These are phyloP conservation scores for Sebastes schlegelii DNA, from an alignment of 2,113 vertebrate species.

Conservation along the genomic window DNA sequence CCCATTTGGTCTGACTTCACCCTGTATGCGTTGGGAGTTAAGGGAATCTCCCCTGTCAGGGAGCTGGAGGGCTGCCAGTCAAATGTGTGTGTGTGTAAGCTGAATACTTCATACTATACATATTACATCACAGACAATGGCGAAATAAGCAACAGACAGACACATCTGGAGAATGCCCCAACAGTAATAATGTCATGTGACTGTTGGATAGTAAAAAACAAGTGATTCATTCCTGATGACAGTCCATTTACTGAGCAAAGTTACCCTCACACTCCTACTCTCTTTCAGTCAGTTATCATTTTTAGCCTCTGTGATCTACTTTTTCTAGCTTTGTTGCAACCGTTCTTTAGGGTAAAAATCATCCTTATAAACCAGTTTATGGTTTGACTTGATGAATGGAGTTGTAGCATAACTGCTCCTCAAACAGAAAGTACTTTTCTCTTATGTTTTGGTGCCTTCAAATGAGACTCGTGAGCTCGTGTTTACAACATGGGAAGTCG, in stretches of 20 bases:
- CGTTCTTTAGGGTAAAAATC: not conserved
- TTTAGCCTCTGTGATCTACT: not conserved
- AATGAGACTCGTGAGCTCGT: too few relatives aligned
- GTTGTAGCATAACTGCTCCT: not conserved
- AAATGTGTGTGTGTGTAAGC: not conserved
- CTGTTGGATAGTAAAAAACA: not conserved
- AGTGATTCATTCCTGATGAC: not conserved
- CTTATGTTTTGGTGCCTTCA: not conserved
- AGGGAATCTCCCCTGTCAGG: not conserved
- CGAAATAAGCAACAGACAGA: too few relatives aligned
- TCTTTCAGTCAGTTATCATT: not conserved
- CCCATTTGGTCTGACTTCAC: not conserved
- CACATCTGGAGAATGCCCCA: too few relatives aligned
- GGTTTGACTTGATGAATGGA: not conserved
- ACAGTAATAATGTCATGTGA: not conserved
- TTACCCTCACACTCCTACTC: not conserved
- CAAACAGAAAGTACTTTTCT: not conserved
- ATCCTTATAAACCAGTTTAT: not conserved
- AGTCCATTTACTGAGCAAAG: not conserved
- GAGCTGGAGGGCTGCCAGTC: not conserved
- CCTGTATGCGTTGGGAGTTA: too few relatives aligned
- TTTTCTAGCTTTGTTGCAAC: not conserved
- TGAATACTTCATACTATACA: not conserved
- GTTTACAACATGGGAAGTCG: too few relatives aligned
- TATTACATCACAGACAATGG: too few relatives aligned